Evolutionary conservation across 2,888 invertebrate species (phyloP), one percentile per base, ranked within the genome.

Genomic region (Kryphioiulus occultus): DNA sequence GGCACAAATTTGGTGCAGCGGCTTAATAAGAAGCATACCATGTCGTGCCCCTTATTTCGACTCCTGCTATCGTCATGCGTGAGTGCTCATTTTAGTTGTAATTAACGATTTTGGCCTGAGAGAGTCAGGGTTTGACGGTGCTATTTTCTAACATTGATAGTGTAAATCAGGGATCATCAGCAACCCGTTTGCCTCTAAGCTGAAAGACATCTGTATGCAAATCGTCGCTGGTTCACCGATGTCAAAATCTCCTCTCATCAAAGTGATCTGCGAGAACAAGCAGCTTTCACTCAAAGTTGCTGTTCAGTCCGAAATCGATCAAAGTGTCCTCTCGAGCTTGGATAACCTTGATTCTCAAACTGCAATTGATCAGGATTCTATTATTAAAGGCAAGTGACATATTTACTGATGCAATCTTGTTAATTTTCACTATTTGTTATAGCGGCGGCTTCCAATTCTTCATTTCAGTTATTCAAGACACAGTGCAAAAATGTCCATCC

Each of bases 21-120:
- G 68, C 89, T 47, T 87, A 89, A 83, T 88, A 88, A 39, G 88
- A 88, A 83, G 88, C 89, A 44, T 68, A 88, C 88, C 44, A 89
- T 89, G 59, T 89, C 89, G 7, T 89, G 89, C 19, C 89, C 89
- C 32, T 85, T 90, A 59, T 90, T 90, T 59, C 82, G 89, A 47
- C 86, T 90, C 30, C 88, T 89, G 30, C 88, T 88, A 17, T 88
- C 89, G 15, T 88, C 89, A n/a, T 88, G 88, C 47, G 88, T 89
- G 85, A 88, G 88, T 88, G 12, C 22, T 44, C n/a, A n/a, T 83
- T 78, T 88, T 53, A n/a, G 10, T 53, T 53, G 10, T 44, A 15
- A 44, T 44, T 44, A 9, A 15, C 10, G 44, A 44, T 44, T 9
- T 44, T 44, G 15, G 44, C 12, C 44, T 44, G 44, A 9, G 3